Evolutionary conservation across 2,888 invertebrate genomes (phyloP).

Genomic region (Notodonta dromedarius): DNA sequence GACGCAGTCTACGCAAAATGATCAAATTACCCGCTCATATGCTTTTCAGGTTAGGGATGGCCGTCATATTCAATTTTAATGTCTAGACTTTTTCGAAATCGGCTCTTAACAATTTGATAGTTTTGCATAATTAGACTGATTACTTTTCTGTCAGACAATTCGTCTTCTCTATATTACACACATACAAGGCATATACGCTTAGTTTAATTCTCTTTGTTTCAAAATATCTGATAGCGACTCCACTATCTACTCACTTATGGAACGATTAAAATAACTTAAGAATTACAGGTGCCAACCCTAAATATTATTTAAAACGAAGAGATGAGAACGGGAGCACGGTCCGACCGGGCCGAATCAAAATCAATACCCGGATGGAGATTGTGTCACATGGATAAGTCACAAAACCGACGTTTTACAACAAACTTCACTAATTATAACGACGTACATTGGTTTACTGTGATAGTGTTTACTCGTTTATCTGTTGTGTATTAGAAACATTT

Average conservation of each 20-base stretch:
- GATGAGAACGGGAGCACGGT: constrained; percentile 21
- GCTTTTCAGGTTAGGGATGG: not conserved
- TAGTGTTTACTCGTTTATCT: no score
- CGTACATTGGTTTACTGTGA: not conserved
- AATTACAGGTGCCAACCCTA: constrained; percentile 2
- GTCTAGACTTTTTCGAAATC: no score
- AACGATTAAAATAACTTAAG: not conserved
- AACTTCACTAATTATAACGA: not conserved
- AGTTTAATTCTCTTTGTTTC: no score
- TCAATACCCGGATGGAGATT: constrained; percentile 37
- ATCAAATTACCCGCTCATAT: not conserved
- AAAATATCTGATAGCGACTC: no score
- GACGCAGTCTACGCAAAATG: not conserved
- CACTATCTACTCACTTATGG: no score
- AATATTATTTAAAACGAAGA: constrained; percentile 12
- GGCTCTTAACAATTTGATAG: no score
- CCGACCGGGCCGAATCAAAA: constrained; percentile 27
- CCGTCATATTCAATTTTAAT: not conserved
- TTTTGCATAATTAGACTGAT: no score
- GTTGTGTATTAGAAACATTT: no score
- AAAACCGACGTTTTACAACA: constrained; percentile 11
- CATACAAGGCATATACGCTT: no score
- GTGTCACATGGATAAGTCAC: constrained; percentile 29
- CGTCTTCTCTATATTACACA: no score
- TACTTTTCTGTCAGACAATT: no score